Conservation (phyloP, 2,113 vertebrate genomes). For the Mirounga angustirostris region DNA sequence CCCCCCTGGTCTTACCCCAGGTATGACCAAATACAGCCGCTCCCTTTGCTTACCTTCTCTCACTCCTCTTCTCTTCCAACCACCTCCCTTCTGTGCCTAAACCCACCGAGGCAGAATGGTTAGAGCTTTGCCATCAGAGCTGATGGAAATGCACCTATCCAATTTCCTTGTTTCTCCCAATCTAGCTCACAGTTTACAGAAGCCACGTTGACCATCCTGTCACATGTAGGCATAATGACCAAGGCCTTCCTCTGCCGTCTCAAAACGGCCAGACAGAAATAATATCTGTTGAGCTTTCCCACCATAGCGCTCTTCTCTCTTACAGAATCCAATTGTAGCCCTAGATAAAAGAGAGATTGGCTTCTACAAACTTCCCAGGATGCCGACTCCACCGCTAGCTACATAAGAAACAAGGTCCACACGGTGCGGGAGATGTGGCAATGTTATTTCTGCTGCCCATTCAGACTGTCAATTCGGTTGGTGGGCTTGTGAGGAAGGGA, state of each 20-base stretch:
- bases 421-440: not conserved
- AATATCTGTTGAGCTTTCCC: not conserved
- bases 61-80: not conserved
- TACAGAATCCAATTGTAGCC: not conserved
- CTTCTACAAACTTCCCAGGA: not conserved
- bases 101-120: not conserved
- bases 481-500: conserved; percentile 3
- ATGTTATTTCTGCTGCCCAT: not conserved
- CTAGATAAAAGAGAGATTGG: not conserved
- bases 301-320: not conserved
- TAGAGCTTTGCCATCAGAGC: not conserved
- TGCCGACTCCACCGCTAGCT: not conserved
- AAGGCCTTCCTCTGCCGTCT: not conserved
- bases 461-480: not conserved
- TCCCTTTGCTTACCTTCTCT: not conserved
- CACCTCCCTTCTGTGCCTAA: not conserved
- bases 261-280: not conserved
- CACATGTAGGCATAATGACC: not conserved
- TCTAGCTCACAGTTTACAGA: not conserved
- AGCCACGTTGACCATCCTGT: not conserved
- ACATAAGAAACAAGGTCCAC: not conserved
- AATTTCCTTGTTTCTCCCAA: not conserved
- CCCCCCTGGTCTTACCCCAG: not conserved
- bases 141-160: not conserved
- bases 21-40: not conserved